Evolutionary conservation across 2,113 vertebrate species (phyloP).

Genomic region (Urocolius indicus): DNA sequence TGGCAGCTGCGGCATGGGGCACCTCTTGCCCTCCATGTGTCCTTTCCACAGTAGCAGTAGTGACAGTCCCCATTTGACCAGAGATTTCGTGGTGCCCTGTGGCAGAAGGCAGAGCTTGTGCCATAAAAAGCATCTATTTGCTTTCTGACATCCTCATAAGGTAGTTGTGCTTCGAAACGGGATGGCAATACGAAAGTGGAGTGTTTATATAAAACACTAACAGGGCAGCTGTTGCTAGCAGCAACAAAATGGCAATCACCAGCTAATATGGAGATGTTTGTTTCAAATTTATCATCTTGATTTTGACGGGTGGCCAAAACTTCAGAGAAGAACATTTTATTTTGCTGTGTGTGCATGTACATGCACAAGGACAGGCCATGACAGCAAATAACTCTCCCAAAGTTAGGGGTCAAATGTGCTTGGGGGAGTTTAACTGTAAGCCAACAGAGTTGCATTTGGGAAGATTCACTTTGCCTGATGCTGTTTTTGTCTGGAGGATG

Average conservation of each 20-base stretch:
- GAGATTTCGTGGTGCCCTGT: not conserved
- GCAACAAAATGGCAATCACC: slow-evolving; percentile 54
- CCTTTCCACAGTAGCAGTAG: not conserved
- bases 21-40: fast-evolving
- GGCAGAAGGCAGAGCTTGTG: not conserved
- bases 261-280: slow-evolving; percentile 64
- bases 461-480: not conserved
- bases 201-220: slow-evolving; percentile 56
- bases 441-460: not conserved
- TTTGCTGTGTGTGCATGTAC: slow-evolving; percentile 15
- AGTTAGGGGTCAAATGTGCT: not conserved
- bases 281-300: slow-evolving; percentile 45
- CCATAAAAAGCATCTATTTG: not conserved
- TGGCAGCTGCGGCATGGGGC: fast-evolving
- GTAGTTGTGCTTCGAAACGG: not conserved
- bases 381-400: not conserved
- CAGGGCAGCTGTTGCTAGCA: slow-evolving; percentile 43
- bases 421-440: not conserved
- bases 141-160: slow-evolving; percentile 38
- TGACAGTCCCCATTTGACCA: not conserved
- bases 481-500: not conserved
- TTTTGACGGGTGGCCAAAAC: slow-evolving; percentile 49
- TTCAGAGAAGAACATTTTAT: slow-evolving; percentile 58
- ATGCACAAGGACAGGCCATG: not conserved
- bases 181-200: not conserved